Evolutionary conservation across 2,113 vertebrate species (phyloP).

Genomic region (Corythaixoides concolor): DNA sequence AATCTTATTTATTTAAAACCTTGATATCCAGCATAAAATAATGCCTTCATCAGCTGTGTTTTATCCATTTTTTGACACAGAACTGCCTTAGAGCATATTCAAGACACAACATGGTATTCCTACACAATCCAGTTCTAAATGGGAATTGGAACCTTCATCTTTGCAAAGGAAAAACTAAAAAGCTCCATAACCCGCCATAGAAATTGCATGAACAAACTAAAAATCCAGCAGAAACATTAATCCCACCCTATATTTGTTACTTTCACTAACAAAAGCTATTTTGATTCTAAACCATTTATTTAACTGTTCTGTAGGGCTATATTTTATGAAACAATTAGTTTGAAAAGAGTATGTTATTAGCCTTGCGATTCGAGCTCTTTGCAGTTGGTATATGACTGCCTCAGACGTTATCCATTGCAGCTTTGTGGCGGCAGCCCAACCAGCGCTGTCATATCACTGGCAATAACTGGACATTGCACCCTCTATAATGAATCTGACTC

Average conservation of each 20-base stretch:
- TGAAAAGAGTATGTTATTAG: not conserved
- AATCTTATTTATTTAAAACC: not conserved
- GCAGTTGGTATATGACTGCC: not conserved
- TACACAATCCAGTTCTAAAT: not conserved
- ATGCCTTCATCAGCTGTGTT: not conserved
- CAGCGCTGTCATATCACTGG: not conserved
- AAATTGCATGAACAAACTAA: not conserved
- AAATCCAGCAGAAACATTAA: not conserved
- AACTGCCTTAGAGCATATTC: not conserved
- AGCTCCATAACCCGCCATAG: not conserved
- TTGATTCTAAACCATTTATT: not conserved
- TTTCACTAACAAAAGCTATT: not conserved
- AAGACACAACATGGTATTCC: not conserved
- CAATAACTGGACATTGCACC: not conserved
- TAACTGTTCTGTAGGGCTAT: not conserved
- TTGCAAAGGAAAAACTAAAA: not conserved
- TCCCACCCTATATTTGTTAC: not conserved
- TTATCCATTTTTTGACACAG: not conserved
- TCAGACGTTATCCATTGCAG: not conserved
- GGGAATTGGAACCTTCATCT: not conserved
- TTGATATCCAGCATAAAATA: not conserved
- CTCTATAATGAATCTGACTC: not conserved
- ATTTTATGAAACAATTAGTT: not conserved
- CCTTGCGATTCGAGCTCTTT: fast-evolving
- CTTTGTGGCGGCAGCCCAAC: not conserved